These are phyloP conservation scores for Stichodactyla mertensii DNA, from an alignment of 64 coral and sea anemone species.

Conservation along the genomic window DNA sequence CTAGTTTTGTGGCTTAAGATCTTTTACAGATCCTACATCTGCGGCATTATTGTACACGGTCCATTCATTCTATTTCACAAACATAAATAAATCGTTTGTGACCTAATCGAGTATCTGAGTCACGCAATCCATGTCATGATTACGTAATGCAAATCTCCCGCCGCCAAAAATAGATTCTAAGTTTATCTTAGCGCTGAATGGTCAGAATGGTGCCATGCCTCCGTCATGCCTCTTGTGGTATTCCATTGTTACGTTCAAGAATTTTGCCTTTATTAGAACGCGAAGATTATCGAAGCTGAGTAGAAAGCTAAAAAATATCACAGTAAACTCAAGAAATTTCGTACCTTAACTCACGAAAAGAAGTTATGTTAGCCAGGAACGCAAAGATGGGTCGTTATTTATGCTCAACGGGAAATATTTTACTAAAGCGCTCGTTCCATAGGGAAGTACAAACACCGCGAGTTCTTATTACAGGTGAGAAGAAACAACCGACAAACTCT, in stretches of 20 bases:
- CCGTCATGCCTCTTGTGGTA: slow-evolving; percentile 13
- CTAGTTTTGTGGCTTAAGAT: no score
- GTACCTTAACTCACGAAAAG: background rate
- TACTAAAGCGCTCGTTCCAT: slow-evolving; percentile 28
- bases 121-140: background rate
- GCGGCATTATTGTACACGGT: no score
- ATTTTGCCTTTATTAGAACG: background rate
- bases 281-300: background rate
- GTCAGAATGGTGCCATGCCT: slow-evolving; percentile 17
- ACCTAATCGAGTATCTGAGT: background rate
- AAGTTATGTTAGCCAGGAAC: slow-evolving; percentile 29
- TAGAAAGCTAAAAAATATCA: background rate
- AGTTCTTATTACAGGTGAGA: slow-evolving; percentile 53
- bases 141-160: slow-evolving; percentile 9
- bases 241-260: background rate
- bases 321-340: background rate
- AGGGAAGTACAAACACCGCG: slow-evolving; percentile 5
- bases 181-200: slow-evolving; percentile 9
- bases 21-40: no score
- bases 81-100: background rate
- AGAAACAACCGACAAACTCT: background rate
- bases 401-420: slow-evolving; percentile 1
- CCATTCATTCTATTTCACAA: no score
- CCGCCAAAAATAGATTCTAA: background rate
- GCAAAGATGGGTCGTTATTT: slow-evolving; percentile 1